Percentiles rank a stretch among this genome's conserved stretches.
phyloP scores from a whole-genome alignment of 2,113 vertebrate genomes.

The Lamprotornis superbus region DNA sequence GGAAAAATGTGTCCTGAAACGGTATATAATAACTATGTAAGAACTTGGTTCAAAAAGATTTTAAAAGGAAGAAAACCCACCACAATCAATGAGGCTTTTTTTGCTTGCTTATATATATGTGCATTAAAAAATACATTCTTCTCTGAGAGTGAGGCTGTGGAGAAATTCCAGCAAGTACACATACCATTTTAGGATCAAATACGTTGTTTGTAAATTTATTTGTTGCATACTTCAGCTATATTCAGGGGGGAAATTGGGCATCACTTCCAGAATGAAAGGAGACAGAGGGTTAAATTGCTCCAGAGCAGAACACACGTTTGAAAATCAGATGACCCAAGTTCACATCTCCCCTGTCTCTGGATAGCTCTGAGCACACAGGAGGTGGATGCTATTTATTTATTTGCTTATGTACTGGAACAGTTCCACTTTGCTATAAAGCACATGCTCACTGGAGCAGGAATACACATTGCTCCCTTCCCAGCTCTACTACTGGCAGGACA shows the following conservation, averaged over 20 bases:
- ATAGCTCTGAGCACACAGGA: background rate
- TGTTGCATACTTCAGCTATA: background rate
- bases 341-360: background rate
- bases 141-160: background rate
- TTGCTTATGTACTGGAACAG: background rate
- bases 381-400: constrained; percentile 19
- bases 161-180: background rate
- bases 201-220: background rate
- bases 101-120: background rate
- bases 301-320: background rate
- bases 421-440: background rate
- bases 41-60: background rate
- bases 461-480: background rate
- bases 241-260: background rate
- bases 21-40: background rate
- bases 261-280: background rate
- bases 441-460: background rate
- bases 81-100: background rate
- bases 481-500: background rate
- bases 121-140: background rate
- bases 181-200: background rate
- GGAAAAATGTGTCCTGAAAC: background rate
- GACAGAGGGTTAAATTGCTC: background rate
- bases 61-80: background rate
- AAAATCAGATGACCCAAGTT: background rate